Evolutionary conservation across 2,113 vertebrate species (phyloP).

Genomic region (Myotis yumanensis): DNA sequence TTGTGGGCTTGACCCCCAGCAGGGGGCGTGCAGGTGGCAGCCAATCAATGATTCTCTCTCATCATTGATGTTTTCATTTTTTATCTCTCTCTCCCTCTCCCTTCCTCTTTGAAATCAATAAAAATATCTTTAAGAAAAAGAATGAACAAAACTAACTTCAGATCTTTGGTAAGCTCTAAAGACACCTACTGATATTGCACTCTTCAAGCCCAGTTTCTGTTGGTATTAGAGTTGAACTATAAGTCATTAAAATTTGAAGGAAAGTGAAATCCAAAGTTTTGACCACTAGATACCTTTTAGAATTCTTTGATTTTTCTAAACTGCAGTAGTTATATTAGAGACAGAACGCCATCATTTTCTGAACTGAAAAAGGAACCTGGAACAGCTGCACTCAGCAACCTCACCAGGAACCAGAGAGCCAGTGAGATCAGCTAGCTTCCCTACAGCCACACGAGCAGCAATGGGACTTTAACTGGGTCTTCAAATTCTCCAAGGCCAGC

Average conservation of each 20-base stretch:
- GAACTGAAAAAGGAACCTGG: not conserved
- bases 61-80: too few species aligned
- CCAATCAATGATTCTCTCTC: too few species aligned
- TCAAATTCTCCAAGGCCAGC: not conserved
- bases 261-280: constrained; percentile 19
- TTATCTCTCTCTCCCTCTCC: too few species aligned
- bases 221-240: not conserved
- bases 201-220: not conserved
- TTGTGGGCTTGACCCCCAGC: not conserved
- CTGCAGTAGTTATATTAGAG: not conserved
- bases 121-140: not conserved
- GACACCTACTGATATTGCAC: not conserved
- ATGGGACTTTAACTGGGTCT: too few species aligned
- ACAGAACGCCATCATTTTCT: not conserved
- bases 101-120: too few species aligned
- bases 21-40: too few species aligned
- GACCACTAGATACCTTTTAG: not conserved
- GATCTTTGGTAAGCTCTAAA: not conserved
- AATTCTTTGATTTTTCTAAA: not conserved
- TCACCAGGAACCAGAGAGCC: not conserved
- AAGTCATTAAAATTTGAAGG: constrained; percentile 5
- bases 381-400: not conserved
- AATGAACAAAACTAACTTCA: constrained; percentile 35
- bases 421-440: not conserved
- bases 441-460: too few species aligned